Percentiles rank a stretch among this genome's conserved stretches.
Conservation (phyloP, 2,113 vertebrate species). For the Pygathrix nemaeus region DNA sequence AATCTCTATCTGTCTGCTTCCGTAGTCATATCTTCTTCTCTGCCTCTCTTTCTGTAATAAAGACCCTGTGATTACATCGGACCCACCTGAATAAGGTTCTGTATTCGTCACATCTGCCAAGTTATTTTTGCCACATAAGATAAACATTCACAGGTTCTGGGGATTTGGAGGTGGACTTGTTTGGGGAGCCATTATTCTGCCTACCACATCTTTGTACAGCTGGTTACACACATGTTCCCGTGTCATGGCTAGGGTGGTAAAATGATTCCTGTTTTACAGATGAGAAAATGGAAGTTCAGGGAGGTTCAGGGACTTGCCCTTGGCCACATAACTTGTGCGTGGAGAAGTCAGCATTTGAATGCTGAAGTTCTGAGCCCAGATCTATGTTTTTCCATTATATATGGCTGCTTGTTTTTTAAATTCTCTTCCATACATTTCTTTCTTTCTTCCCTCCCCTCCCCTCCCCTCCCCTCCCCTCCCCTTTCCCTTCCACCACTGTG, state of each 20-base stretch:
- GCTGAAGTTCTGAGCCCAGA: not conserved
- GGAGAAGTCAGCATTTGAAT: not conserved
- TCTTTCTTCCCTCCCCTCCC: no score
- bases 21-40: not conserved
- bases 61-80: not conserved
- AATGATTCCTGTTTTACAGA: not conserved
- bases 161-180: not conserved
- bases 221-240: not conserved
- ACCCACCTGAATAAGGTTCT: not conserved
- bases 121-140: not conserved
- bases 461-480: no score
- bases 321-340: not conserved
- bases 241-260: not conserved
- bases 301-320: not conserved
- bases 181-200: not conserved
- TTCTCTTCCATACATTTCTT: slow-evolving; percentile 11
- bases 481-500: no score
- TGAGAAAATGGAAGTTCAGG: not conserved
- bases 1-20: not conserved
- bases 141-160: not conserved
- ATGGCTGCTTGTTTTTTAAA: not conserved
- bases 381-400: not conserved
- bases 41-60: not conserved
- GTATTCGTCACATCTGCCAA: not conserved
- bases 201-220: not conserved